These are phyloP conservation scores for Ips nitidus DNA, from an alignment of 1,140 invertebrate genomes.

Conservation along the genomic window DNA sequence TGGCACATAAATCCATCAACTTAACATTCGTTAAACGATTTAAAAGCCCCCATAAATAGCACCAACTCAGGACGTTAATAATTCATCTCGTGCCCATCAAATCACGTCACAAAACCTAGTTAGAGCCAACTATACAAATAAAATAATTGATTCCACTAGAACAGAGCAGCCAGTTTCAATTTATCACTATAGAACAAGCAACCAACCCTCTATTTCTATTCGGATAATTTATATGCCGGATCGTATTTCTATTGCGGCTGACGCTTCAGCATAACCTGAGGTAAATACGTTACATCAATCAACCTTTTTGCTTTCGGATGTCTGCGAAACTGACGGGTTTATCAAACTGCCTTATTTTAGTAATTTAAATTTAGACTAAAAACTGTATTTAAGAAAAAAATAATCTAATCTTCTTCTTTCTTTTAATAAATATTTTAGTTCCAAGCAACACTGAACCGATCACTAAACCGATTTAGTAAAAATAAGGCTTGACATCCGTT, in stretches of 20 bases:
- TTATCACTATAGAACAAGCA: not conserved
- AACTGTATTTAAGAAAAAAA: too few species aligned
- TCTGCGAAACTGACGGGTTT: conserved; percentile 8
- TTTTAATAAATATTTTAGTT: too few species aligned
- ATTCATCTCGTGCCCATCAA: too few species aligned
- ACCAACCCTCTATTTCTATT: conserved; percentile 5
- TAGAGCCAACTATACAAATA: not conserved
- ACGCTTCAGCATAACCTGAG: conserved; percentile 16
- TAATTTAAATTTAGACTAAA: too few species aligned
- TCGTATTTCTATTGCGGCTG: conserved; percentile 9
- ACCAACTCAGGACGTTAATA: too few species aligned
- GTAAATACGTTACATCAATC: conserved; percentile 21
- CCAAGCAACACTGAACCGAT: too few species aligned
- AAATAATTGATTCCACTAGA: conserved; percentile 11
- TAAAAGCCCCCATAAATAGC: too few species aligned
- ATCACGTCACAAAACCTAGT: not conserved
- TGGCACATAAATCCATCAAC: too few species aligned
- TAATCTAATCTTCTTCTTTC: too few species aligned
- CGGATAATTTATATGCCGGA: conserved; percentile 13
- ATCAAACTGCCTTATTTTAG: not conserved
- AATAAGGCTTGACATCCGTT: too few species aligned
- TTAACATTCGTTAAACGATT: too few species aligned
- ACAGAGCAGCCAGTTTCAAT: not conserved
- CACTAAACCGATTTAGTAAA: too few species aligned
- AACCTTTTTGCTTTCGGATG: conserved; percentile 12